Evolutionary conservation across 1,140 invertebrate genomes (phyloP).

Genomic region (Lucilia sericata): DNA sequence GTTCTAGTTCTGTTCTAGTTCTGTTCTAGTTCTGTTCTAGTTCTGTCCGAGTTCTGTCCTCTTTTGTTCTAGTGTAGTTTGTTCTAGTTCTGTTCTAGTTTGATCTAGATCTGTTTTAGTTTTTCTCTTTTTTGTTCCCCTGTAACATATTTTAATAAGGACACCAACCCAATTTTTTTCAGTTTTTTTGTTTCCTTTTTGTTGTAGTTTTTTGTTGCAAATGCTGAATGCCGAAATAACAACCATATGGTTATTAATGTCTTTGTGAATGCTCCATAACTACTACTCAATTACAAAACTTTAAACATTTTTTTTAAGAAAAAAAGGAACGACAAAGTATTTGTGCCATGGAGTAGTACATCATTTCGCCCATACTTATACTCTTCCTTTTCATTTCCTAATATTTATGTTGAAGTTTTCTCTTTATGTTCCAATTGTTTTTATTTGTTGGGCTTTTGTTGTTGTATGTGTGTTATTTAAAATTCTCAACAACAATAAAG

Average conservation of each 20-base stretch:
- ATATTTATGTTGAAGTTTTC: too few relatives aligned
- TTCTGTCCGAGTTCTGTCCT: too few relatives aligned
- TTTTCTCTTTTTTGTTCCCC: too few relatives aligned
- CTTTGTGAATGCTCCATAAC: background rate
- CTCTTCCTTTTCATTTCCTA: background rate
- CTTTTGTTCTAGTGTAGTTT: too few relatives aligned
- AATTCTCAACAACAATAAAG: background rate
- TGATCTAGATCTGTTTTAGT: too few relatives aligned
- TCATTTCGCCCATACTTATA: background rate
- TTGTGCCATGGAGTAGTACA: background rate
- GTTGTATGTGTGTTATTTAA: background rate
- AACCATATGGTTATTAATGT: background rate
- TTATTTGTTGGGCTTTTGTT: too few relatives aligned
- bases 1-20: too few relatives aligned
- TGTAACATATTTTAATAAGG: too few relatives aligned
- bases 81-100: too few relatives aligned
- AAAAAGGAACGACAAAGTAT: background rate
- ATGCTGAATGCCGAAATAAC: background rate
- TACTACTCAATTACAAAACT: slow-evolving; percentile 27
- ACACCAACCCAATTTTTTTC: too few relatives aligned
- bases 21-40: too few relatives aligned
- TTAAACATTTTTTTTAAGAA: background rate
- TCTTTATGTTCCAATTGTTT: too few relatives aligned
- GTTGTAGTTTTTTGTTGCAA: background rate
- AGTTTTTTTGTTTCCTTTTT: background rate